Percentiles rank a stretch among this genome's conserved stretches.
These are phyloP conservation scores for Tryphoninae sp. DNA, from an alignment of 2,888 invertebrate genomes.

Conservation along the genomic window DNA sequence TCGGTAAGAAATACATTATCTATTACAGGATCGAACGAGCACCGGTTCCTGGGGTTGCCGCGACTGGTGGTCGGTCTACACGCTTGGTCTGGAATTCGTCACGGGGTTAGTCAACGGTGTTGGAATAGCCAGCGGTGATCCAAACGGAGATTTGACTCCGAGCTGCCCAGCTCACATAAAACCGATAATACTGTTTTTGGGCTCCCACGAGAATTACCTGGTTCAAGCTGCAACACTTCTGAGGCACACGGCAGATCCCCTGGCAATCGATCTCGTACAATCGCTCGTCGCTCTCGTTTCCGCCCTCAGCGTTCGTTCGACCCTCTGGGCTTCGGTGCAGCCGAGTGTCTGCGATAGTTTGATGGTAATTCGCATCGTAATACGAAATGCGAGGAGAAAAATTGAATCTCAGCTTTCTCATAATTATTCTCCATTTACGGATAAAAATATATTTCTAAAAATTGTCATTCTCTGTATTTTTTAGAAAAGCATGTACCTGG, in stretches of 20 bases:
- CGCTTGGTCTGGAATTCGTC: slow-evolving; percentile 77
- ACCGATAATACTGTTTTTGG: slow-evolving; percentile 74
- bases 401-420: background rate
- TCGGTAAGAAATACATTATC: slow-evolving; percentile 3
- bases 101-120: slow-evolving; percentile 71
- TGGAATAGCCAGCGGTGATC: slow-evolving; percentile 66
- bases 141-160: slow-evolving; percentile 47
- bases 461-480: slow-evolving; percentile 40
- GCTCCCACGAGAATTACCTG: slow-evolving; percentile 78
- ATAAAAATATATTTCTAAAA: background rate
- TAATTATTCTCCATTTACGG: background rate
- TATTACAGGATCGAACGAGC: slow-evolving; percentile 71
- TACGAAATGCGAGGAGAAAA: too few species aligned
- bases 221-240: slow-evolving; percentile 77
- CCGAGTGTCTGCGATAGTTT: slow-evolving; percentile 76
- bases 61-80: slow-evolving; percentile 80
- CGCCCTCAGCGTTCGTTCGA: slow-evolving; percentile 73
- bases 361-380: slow-evolving; percentile 66
- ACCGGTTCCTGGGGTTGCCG: slow-evolving; percentile 77
- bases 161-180: slow-evolving; percentile 69
- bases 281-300: slow-evolving; percentile 79
- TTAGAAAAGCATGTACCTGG: slow-evolving; percentile 79
- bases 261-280: slow-evolving; percentile 78
- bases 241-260: slow-evolving; percentile 78
- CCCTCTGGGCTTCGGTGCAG: slow-evolving; percentile 76